Evolutionary conservation across 2,888 invertebrate species (phyloP), one percentile per base, ranked within the genome.

Genomic region (Baronia brevicornis): DNA sequence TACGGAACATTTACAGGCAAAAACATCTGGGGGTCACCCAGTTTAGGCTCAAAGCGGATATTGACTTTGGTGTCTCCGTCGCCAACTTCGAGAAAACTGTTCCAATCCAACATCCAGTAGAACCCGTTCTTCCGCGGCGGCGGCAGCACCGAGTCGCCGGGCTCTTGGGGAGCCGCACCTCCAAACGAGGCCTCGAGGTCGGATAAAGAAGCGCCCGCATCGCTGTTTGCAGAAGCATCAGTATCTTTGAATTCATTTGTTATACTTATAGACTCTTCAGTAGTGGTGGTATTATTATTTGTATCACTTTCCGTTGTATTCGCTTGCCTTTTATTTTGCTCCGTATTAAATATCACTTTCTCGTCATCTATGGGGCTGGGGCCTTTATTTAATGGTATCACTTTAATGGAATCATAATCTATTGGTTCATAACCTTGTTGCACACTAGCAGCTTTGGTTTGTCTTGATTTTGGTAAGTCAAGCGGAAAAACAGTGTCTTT

Each of bases 71-170:
- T 87, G 41, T 88, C 88, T 19, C 89, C 91, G 10, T 91, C 91
- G 5, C 94, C 94, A 2, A 94, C 93, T 70, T 94, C 93, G 8
- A 94, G 80, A 56, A 95, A 95, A 31, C 91, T 89, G 56, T 95
- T 94, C 93, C 94, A 94, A 59, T 95, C 95, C 4, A 93, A 84
- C 56, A 94, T 86, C 77, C 94, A 94, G 60, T 94, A 95, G 45
- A 94, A 90, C 0, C 94, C 95, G 38, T 90, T 93, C 50, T 88
- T 89, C 46, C 86, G 87, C 19, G 89, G 89, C 0, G 90, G 87
- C 3, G 92, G 90, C 12, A 89, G 54, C 7, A 86, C 84, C 2
- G 89, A 86, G 51, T 90, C 89, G 0, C 89, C 87, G 6, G 86
- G 84, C 20, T 75, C 61, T 19, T 68, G 75, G 4, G 86, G 85